Evolutionary conservation across 2,888 invertebrate species (phyloP).

Genomic region (Drosophila prostipennis): DNA sequence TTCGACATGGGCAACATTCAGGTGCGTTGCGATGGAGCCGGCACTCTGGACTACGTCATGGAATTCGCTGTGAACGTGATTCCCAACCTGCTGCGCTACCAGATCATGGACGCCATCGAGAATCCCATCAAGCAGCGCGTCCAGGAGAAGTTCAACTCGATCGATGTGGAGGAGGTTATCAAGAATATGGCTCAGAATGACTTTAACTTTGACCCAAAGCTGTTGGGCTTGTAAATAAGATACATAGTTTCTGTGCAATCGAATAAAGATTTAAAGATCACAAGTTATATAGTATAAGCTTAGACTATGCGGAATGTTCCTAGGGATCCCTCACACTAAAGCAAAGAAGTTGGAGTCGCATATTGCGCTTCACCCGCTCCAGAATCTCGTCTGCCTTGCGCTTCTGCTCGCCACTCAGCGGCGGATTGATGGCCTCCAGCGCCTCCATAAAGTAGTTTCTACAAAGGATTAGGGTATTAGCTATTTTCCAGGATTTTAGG

Average conservation of each 20-base stretch:
- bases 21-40: slow-evolving; percentile 92
- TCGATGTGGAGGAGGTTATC: slow-evolving; percentile 90
- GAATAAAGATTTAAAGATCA: slow-evolving; percentile 43
- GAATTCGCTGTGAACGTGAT: slow-evolving; percentile 92
- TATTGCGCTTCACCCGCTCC: slow-evolving; percentile 87
- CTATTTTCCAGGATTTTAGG: background rate
- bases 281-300: slow-evolving; percentile 27
- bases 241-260: slow-evolving; percentile 14
- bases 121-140: slow-evolving; percentile 90
- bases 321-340: slow-evolving; percentile 84
- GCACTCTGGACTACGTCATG: slow-evolving; percentile 92
- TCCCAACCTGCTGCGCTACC: slow-evolving; percentile 93
- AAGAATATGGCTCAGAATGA: slow-evolving; percentile 88
- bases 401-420: slow-evolving; percentile 87
- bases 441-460: slow-evolving; percentile 93
- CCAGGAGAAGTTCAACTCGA: slow-evolving; percentile 88
- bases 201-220: slow-evolving; percentile 79
- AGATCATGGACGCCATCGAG: slow-evolving; percentile 94
- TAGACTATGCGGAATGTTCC: slow-evolving; percentile 54
- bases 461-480: slow-evolving; percentile 12
- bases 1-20: slow-evolving; percentile 94
- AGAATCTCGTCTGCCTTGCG: slow-evolving; percentile 87
- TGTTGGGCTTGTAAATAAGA: slow-evolving; percentile 50
- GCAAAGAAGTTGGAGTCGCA: slow-evolving; percentile 89
- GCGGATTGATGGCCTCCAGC: slow-evolving; percentile 89